Percentiles rank a stretch among this genome's conserved stretches.
Conservation (phyloP, 2,888 invertebrate species). For the Polymixis flavicincta region DNA sequence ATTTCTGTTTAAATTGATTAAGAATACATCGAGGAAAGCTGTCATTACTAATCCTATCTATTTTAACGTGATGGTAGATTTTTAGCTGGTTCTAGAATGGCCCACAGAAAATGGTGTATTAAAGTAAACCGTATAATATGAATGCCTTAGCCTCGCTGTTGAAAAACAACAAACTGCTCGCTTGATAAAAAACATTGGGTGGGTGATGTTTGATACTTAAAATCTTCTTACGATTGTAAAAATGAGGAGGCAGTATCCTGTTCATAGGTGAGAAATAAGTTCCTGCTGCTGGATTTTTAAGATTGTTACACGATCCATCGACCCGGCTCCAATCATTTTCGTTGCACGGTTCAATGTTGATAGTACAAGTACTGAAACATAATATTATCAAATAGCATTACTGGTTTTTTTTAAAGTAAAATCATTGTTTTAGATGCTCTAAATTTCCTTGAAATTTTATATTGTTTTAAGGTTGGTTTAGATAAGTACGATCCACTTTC, state of each 20-base stretch:
- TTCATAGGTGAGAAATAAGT: conserved; percentile 64
- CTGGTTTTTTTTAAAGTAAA: neutral
- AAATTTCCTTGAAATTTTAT: too few species aligned
- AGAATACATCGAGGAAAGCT: neutral
- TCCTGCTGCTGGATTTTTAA: conserved; percentile 69
- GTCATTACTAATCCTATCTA: too few species aligned
- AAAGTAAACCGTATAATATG: too few species aligned
- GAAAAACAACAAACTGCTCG: too few species aligned
- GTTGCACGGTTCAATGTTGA: conserved; percentile 63
- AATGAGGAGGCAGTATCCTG: conserved; percentile 69
- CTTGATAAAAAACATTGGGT: neutral
- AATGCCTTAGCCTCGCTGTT: too few species aligned
- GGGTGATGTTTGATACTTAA: neutral
- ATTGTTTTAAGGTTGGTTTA: too few species aligned
- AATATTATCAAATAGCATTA: neutral
- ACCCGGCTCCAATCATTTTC: conserved; percentile 69
- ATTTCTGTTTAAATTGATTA: neutral
- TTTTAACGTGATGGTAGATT: too few species aligned
- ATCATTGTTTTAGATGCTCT: too few species aligned
- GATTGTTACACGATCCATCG: conserved; percentile 76
- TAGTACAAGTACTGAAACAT: conserved; percentile 44
- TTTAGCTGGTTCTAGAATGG: too few species aligned
- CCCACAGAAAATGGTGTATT: too few species aligned
- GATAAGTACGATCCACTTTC: too few species aligned
- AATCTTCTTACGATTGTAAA: conserved; percentile 59